These are phyloP conservation scores for Tetranychus urticae DNA, from an alignment of 1,140 invertebrate species.

Conservation along the genomic window DNA sequence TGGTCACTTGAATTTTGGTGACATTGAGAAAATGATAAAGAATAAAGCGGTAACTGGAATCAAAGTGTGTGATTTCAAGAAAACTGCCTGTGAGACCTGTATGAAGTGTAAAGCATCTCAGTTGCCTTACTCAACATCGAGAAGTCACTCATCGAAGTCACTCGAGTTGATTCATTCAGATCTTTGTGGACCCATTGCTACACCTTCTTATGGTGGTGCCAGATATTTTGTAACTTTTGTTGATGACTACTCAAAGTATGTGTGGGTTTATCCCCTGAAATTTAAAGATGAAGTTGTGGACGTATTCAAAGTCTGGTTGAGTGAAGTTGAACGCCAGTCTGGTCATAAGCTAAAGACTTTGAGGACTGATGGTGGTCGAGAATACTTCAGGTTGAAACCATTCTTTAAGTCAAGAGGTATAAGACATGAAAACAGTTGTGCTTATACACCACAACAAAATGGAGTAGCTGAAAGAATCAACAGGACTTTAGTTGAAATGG, in stretches of 20 bases:
- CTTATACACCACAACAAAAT: constrained; percentile 26
- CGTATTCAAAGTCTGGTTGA: too few relatives aligned
- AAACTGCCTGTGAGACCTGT: too few relatives aligned
- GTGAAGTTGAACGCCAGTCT: background rate
- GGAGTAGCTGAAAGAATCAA: constrained; percentile 25
- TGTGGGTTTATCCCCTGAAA: constrained; percentile 19
- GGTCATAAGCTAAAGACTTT: background rate
- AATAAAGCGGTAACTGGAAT: too few relatives aligned
- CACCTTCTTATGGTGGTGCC: constrained; percentile 15
- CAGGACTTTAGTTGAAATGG: constrained; percentile 20
- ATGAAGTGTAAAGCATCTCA: too few relatives aligned
- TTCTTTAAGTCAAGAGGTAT: constrained; percentile 5
- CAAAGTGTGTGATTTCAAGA: too few relatives aligned
- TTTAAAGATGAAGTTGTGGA: constrained; percentile 13
- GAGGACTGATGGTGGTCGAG: constrained; percentile 6
- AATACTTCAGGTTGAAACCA: constrained; percentile 1
- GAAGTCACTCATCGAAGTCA: background rate
- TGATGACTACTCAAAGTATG: constrained; percentile 21
- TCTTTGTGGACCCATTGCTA: constrained; percentile 23
- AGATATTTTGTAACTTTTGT: constrained; percentile 21
- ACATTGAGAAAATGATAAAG: too few relatives aligned
- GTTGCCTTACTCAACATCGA: background rate
- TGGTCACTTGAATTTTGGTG: too few relatives aligned
- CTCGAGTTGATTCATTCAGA: constrained; percentile 14
- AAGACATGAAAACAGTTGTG: constrained; percentile 21